A percentile compares a stretch with the other conserved stretches of the same genome.
These are phyloP conservation scores for Limnodromus scolopaceus DNA, from an alignment of 2,797 vertebrate species.

Conservation along the genomic window DNA sequence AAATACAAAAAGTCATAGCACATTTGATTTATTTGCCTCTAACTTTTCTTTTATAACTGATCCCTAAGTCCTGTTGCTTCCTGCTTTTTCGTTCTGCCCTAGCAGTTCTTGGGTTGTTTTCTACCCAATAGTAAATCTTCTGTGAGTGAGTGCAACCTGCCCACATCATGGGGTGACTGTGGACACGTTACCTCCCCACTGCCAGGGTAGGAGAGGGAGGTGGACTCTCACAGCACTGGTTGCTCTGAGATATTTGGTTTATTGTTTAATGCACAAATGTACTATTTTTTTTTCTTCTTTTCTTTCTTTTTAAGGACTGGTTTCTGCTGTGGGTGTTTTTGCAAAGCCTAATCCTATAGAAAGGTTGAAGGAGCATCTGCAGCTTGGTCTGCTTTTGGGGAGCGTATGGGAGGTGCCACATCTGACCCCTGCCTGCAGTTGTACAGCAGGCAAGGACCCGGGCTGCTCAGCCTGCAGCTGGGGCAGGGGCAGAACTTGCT, in stretches of 20 bases:
- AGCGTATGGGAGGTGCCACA: rapidly evolving
- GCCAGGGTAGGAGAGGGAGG: background rate
- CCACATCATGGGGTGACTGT: background rate
- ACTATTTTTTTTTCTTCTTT: no score
- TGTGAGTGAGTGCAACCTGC: background rate
- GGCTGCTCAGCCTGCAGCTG: background rate
- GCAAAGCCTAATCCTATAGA: background rate
- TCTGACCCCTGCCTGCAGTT: background rate
- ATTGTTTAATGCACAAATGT: background rate
- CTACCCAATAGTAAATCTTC: background rate
- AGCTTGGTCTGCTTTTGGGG: background rate
- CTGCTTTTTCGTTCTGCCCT: background rate
- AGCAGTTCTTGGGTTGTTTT: background rate
- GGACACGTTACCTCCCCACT: background rate
- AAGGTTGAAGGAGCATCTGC: background rate
- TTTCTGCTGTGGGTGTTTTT: background rate
- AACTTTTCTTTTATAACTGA: background rate
- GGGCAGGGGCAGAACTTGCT: background rate
- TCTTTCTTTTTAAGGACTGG: background rate
- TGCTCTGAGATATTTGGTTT: background rate
- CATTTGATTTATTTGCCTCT: background rate
- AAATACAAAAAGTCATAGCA: background rate
- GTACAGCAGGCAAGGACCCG: rapidly evolving
- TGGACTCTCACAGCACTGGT: no score
- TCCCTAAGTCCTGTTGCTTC: background rate